phyloP scores from a whole-genome alignment of 1,140 invertebrate genomes.

The Drosophila subpulchrella region DNA sequence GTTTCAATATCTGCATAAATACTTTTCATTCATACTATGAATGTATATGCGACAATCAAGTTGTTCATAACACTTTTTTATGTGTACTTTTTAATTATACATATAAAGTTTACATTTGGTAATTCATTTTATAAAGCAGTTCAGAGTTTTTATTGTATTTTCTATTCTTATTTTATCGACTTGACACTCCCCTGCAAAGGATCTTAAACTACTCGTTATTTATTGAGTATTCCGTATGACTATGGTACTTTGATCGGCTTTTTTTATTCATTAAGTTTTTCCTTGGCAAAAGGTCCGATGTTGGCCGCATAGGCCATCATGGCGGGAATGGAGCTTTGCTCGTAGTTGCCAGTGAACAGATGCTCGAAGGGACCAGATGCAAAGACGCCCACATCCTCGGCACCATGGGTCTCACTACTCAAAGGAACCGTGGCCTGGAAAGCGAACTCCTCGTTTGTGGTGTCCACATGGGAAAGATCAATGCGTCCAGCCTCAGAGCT shows the following conservation, averaged over 20 bases:
- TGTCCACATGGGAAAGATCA: conserved; percentile 57
- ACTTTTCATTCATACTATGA: too few species aligned
- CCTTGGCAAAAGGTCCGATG: conserved; percentile 78
- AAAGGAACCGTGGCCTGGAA: conserved; percentile 86
- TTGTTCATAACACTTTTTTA: too few species aligned
- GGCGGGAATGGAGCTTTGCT: conserved; percentile 88
- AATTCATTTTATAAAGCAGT: too few species aligned
- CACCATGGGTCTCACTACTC: conserved; percentile 88
- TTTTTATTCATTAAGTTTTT: conserved; percentile 43
- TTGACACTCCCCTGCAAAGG: too few species aligned
- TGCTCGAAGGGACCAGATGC: conserved; percentile 88
- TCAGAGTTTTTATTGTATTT: not conserved
- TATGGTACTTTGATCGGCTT: conserved; percentile 18
- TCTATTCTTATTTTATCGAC: not conserved
- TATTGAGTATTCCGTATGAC: conserved; percentile 33
- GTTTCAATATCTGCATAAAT: too few species aligned
- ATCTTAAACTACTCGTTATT: conserved; percentile 9
- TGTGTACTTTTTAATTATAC: too few species aligned
- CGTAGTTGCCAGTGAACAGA: conserved; percentile 87
- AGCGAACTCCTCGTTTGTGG: conserved; percentile 62
- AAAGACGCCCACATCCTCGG: conserved; percentile 89
- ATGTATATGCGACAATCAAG: too few species aligned
- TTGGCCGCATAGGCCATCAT: conserved; percentile 87
- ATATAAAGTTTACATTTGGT: too few species aligned
- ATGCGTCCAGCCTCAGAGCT: conserved; percentile 39